Evolutionary conservation across 2,797 vertebrate species (phyloP), one percentile per base, ranked within the genome.

Genomic region (Chaetophractus vellerosus): DNA sequence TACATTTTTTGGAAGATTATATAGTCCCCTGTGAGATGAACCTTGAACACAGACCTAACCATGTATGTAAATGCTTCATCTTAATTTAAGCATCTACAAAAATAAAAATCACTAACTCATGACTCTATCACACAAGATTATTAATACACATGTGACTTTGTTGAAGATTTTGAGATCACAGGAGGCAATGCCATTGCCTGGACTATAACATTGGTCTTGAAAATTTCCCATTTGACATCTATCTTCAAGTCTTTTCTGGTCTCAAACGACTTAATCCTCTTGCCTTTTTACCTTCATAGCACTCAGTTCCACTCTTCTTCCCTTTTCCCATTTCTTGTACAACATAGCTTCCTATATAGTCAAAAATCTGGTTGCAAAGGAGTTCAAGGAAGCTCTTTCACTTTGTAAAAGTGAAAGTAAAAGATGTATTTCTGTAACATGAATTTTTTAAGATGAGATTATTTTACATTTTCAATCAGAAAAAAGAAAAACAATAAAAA

Each of bases 61-160:
- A 76, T 21, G 28, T 48, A 89, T 9, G 36, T 36, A 72, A 92
- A 83, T 86, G 2, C 5, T 86, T 85, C n/a, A 93, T 80, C 28
- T 28, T 64, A 90, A 76, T 75, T 84, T 90, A 5, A 83, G 18
- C 59, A 71, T 75, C 48, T 93, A 76, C 15, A 80, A 92, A 95
- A 71, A 50, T 64, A 84, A 75, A 75, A 11, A 90, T 38, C 57
- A 59, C 21, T 52, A 91, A 80, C 41, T 93, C 31, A 78, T 15
- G 78, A 74, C 14, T 61, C 78, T 64, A 28, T 55, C 26, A 81
- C 57, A 69, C 33, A 75, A 28, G 28, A 23, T 61, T 76, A 57
- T 4, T 28, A n/a, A 64, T 9, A 59, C 15, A 28, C 63, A 6
- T 21, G 23, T 80, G 61, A 66, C 33, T 92, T 66, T 66, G 3